phyloP scores from a whole-genome alignment of 2,113 vertebrate species.

The Oryzias woworae region DNA sequence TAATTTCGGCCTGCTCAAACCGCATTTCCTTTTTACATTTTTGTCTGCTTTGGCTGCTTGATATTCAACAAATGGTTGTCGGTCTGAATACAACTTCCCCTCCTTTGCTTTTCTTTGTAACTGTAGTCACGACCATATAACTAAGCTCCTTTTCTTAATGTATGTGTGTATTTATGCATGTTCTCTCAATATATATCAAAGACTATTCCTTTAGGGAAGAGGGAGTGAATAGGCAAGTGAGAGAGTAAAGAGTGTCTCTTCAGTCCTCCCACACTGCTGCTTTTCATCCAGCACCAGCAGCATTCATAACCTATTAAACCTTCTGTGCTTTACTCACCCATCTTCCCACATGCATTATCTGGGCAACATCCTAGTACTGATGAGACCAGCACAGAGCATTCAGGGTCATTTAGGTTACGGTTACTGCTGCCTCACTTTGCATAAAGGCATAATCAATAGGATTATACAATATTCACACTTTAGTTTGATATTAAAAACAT shows the following conservation, averaged over 20 bases:
- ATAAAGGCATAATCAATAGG: slow-evolving; percentile 18
- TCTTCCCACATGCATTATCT: slow-evolving; percentile 65
- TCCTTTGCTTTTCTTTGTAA: slow-evolving; percentile 41
- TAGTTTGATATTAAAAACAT: background rate
- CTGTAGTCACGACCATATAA: slow-evolving; percentile 60
- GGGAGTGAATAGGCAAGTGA: slow-evolving; percentile 28
- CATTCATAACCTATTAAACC: slow-evolving; percentile 70
- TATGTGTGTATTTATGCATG: slow-evolving; percentile 6
- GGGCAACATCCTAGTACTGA: slow-evolving; percentile 36
- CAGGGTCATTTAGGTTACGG: slow-evolving; percentile 23
- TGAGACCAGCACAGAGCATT: slow-evolving; percentile 27
- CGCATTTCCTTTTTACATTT: slow-evolving; percentile 16
- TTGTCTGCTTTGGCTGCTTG: slow-evolving; percentile 32
- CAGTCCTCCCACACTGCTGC: slow-evolving; percentile 70
- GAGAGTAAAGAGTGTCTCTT: slow-evolving; percentile 56
- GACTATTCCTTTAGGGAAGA: slow-evolving; percentile 52
- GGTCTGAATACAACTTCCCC: slow-evolving; percentile 38
- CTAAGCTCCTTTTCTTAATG: slow-evolving; percentile 33
- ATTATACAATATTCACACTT: background rate
- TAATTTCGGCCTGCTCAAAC: background rate
- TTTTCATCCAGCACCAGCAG: slow-evolving; percentile 50
- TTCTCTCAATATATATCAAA: slow-evolving; percentile 57
- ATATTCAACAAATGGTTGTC: slow-evolving; percentile 54
- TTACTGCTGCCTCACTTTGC: slow-evolving; percentile 34
- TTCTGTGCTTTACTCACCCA: slow-evolving; percentile 49